phyloP scores from a whole-genome alignment of 2,797 vertebrate genomes.

The Diplodus sargus region DNA sequence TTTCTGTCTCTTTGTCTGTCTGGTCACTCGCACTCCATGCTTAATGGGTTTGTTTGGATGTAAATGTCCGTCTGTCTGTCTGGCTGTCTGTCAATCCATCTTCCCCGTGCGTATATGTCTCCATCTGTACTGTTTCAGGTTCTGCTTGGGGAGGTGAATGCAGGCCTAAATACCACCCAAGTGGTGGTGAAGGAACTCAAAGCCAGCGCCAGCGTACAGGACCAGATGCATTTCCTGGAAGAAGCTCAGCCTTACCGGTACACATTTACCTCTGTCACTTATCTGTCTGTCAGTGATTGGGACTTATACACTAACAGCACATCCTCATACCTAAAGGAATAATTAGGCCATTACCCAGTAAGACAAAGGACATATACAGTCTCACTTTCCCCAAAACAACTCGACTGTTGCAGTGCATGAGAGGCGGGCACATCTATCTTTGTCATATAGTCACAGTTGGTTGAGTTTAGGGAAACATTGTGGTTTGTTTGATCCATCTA shows the following conservation, averaged over 20 bases:
- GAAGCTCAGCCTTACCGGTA: slow-evolving; percentile 94
- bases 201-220: slow-evolving; percentile 89
- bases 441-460: no score
- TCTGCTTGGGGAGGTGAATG: slow-evolving; percentile 93
- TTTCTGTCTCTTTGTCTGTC: background rate
- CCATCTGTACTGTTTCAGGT: slow-evolving; percentile 83
- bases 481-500: no score
- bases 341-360: no score
- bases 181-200: slow-evolving; percentile 98
- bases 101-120: slow-evolving; percentile 41
- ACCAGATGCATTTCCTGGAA: slow-evolving; percentile 96
- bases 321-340: no score
- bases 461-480: no score
- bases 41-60: background rate
- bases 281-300: background rate
- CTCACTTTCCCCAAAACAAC: no score
- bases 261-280: background rate
- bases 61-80: slow-evolving; percentile 16
- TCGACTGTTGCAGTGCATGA: no score
- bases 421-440: no score
- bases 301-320: no score
- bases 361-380: no score
- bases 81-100: slow-evolving; percentile 11
- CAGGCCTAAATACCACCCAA: slow-evolving; percentile 88
- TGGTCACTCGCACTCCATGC: background rate